A percentile compares a stretch with the other conserved stretches of the same genome.
phyloP scores from a whole-genome alignment of 2,888 invertebrate species.

The Pristionchus exspectatus region DNA sequence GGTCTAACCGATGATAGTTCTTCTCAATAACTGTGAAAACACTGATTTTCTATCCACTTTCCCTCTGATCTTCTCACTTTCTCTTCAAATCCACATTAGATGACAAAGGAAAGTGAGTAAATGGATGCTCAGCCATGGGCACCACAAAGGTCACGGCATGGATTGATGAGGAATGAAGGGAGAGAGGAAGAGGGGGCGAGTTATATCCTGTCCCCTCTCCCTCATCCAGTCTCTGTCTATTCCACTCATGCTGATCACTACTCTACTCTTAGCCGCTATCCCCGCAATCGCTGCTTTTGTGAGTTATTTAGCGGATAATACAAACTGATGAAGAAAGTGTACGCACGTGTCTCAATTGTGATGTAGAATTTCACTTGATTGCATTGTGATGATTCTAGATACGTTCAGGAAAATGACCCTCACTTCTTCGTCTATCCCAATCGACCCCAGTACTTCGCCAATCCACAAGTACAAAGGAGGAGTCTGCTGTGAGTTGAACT shows the following conservation, averaged over 20 bases:
- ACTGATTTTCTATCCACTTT: neutral
- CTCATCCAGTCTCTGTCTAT: neutral
- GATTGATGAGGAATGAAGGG: constrained; percentile 3
- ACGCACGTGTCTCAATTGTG: no score
- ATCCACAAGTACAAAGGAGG: neutral
- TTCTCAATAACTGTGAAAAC: neutral
- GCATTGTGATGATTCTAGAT: no score
- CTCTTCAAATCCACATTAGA: constrained; percentile 23
- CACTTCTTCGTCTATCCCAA: constrained; percentile 53
- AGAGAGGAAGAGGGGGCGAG: constrained; percentile 1
- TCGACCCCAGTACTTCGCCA: constrained; percentile 18
- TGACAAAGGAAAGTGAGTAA: constrained; percentile 4
- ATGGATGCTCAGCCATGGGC: neutral
- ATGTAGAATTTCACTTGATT: no score
- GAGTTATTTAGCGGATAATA: neutral
- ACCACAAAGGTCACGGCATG: constrained; percentile 20
- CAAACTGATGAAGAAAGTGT: no score
- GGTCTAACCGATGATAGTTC: no score
- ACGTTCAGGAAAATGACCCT: constrained; percentile 37
- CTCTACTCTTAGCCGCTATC: constrained; percentile 5
- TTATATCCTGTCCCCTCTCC: neutral
- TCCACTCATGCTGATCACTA: constrained; percentile 22
- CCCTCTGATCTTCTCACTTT: constrained; percentile 29
- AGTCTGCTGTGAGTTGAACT: constrained; percentile 47
- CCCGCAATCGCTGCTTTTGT: neutral